Percentiles rank a stretch among this genome's conserved stretches.
Evolutionary conservation across 2,113 vertebrate species (phyloP).

Genomic region (Menura novaehollandiae): DNA sequence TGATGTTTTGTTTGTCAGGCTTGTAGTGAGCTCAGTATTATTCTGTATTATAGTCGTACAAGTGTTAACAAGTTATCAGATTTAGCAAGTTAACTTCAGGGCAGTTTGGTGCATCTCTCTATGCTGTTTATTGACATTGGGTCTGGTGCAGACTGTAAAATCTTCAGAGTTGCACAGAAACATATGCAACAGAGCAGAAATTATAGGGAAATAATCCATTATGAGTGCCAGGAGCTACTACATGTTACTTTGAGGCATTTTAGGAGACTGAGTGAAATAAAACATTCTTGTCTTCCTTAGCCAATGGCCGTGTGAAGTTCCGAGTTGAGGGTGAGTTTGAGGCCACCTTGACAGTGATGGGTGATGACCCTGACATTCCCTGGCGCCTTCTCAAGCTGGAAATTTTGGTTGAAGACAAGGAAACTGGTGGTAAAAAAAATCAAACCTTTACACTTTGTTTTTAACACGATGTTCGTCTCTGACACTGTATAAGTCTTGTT

Average conservation of each 20-base stretch:
- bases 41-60: not conserved
- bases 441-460: not conserved
- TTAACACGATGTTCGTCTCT: not conserved
- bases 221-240: not conserved
- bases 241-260: not conserved
- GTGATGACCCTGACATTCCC: conserved; percentile 96
- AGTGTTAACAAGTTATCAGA: not conserved
- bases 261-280: not conserved
- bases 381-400: conserved; percentile 97
- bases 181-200: not conserved
- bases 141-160: not conserved
- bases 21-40: not conserved
- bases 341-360: conserved; percentile 97
- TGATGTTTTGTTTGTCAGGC: not conserved
- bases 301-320: conserved; percentile 96
- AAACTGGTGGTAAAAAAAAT: conserved; percentile 89
- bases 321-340: conserved; percentile 98
- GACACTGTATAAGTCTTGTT: not conserved
- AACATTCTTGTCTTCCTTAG: conserved; percentile 64
- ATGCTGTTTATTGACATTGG: not conserved
- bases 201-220: not conserved
- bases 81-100: not conserved
- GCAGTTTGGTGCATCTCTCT: not conserved
- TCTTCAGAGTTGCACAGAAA: not conserved
- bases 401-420: conserved; percentile 97